Percentiles rank a stretch among this genome's conserved stretches.
Conservation (phyloP, 2,797 vertebrate species). For the Clarias platycephalus region DNA sequence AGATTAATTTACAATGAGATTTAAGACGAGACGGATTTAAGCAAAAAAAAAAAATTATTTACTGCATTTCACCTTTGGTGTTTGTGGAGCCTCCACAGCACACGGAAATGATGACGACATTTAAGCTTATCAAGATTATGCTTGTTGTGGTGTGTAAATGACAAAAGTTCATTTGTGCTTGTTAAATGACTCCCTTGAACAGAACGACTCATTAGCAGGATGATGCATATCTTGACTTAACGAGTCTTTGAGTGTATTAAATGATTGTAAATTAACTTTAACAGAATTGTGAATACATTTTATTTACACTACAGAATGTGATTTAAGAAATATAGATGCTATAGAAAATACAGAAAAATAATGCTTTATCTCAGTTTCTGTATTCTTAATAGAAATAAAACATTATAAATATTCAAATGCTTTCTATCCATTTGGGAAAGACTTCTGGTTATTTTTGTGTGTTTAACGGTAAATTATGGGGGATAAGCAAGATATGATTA, state of each 20-base stretch:
- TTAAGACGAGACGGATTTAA: neutral
- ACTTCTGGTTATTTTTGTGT: neutral
- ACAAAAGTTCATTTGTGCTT: neutral
- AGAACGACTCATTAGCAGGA: neutral
- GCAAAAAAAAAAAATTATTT: neutral
- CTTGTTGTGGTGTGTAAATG: conserved; percentile 10
- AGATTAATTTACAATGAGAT: neutral
- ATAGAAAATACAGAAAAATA: neutral
- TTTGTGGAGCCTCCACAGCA: neutral
- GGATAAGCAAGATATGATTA: too few species aligned
- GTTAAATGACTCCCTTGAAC: neutral
- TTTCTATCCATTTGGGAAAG: neutral
- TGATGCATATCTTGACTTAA: neutral
- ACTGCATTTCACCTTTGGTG: neutral
- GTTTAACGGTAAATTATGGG: neutral
- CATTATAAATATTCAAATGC: neutral
- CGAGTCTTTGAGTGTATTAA: neutral
- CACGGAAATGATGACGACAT: neutral
- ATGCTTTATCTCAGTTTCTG: neutral
- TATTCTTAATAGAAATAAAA: neutral
- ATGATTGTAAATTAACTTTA: neutral
- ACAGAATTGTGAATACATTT: neutral
- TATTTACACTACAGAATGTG: neutral
- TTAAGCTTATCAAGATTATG: neutral
- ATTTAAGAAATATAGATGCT: neutral